Conservation (phyloP, 2,888 invertebrate genomes). For the Tethea ocularis region DNA sequence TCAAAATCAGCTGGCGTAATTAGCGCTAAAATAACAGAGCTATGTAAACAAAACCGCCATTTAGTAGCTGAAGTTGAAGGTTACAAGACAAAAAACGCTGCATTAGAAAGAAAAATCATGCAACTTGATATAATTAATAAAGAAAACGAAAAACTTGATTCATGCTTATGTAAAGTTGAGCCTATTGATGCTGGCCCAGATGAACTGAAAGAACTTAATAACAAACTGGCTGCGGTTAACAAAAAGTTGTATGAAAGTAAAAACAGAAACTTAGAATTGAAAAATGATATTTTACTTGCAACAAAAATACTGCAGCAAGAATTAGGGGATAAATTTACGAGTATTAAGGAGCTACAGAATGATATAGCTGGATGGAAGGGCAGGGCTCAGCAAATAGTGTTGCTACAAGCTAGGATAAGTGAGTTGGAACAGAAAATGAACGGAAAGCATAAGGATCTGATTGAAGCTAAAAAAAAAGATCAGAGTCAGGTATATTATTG, state of each 20-base stretch:
- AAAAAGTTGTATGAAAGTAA: constrained; percentile 88
- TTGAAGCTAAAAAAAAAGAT: constrained; percentile 59
- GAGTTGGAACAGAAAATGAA: constrained; percentile 87
- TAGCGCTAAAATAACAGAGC: constrained; percentile 86
- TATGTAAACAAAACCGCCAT: constrained; percentile 87
- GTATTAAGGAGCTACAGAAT: constrained; percentile 84
- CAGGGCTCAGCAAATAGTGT: constrained; percentile 88
- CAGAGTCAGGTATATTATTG: constrained; percentile 52
- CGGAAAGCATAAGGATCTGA: constrained; percentile 58
- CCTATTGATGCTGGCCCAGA: constrained; percentile 65
- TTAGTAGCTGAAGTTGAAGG: constrained; percentile 85
- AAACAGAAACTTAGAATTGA: constrained; percentile 87
- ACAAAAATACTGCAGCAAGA: constrained; percentile 90
- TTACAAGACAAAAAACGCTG: constrained; percentile 83
- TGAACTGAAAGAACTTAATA: constrained; percentile 84
- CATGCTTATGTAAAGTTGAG: constrained; percentile 75
- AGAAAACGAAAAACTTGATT: constrained; percentile 62
- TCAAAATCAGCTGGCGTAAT: constrained; percentile 81
- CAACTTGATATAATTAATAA: constrained; percentile 67
- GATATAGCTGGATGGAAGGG: constrained; percentile 88
- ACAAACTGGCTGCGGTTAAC: constrained; percentile 83
- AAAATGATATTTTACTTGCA: constrained; percentile 88
- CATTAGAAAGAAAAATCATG: constrained; percentile 77
- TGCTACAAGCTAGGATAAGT: constrained; percentile 86
- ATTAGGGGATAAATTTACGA: constrained; percentile 88